These are phyloP conservation scores for Oegoconia quadripuncta DNA, from an alignment of 2,888 invertebrate genomes.

Conservation along the genomic window DNA sequence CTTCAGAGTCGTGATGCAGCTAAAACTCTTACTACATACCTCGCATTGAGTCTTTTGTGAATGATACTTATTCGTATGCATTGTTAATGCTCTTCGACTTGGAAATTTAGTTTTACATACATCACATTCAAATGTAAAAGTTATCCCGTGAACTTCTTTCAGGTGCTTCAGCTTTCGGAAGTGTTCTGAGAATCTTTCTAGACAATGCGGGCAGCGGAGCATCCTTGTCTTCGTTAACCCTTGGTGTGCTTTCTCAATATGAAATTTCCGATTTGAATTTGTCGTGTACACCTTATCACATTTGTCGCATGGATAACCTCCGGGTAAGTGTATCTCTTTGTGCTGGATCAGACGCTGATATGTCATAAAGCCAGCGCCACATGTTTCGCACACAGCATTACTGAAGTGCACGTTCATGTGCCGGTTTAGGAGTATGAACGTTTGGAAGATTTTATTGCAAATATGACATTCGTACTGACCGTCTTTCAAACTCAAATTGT, in stretches of 20 bases:
- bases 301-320: conserved; percentile 54
- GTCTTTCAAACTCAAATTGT: conserved; percentile 42
- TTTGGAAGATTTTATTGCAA: conserved; percentile 51
- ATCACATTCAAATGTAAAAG: conserved; percentile 53
- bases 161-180: conserved; percentile 59
- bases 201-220: conserved; percentile 52
- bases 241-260: conserved; percentile 52
- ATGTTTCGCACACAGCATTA: conserved; percentile 59
- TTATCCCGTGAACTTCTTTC: conserved; percentile 52
- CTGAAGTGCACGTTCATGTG: conserved; percentile 66
- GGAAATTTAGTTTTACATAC: conserved; percentile 49
- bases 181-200: conserved; percentile 55
- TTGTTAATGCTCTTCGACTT: conserved; percentile 47
- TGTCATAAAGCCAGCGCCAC: conserved; percentile 58
- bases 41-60: conserved; percentile 64
- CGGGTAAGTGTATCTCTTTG: conserved; percentile 54
- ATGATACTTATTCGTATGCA: conserved; percentile 58
- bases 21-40: conserved; percentile 68
- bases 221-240: conserved; percentile 46
- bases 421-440: conserved; percentile 54
- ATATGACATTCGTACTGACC: conserved; percentile 52
- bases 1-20: conserved; percentile 50
- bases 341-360: conserved; percentile 54
- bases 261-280: conserved; percentile 54
- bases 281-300: conserved; percentile 71